Conservation (phyloP, 2,888 invertebrate species). For the Chironomus riparius region DNA sequence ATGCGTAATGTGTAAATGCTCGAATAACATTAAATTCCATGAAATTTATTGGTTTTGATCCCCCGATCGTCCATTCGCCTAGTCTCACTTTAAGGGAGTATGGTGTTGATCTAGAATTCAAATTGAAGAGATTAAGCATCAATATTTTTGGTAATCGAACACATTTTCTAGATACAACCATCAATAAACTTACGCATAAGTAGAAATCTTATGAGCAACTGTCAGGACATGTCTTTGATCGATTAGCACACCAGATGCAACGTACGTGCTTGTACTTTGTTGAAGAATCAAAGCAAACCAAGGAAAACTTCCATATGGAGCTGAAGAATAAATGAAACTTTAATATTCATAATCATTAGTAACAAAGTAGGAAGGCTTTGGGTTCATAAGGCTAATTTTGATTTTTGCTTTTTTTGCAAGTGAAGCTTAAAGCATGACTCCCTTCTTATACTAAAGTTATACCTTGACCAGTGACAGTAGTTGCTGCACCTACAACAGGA, state of each 20-base stretch:
- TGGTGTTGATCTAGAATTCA: background rate
- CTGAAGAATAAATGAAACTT: background rate
- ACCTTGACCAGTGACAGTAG: background rate
- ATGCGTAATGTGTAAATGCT: conserved; percentile 62
- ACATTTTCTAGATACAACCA: too few species aligned
- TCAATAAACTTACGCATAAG: conserved; percentile 34
- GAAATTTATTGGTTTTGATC: conserved; percentile 50
- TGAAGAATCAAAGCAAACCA: background rate
- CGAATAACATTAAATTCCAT: conserved; percentile 49
- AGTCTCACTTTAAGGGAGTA: background rate
- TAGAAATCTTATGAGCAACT: conserved; percentile 44
- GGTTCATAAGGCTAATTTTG: too few species aligned
- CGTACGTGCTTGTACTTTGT: background rate
- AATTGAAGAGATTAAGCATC: too few species aligned
- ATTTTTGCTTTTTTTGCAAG: too few species aligned
- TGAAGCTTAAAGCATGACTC: too few species aligned
- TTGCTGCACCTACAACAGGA: background rate
- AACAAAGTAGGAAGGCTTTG: too few species aligned
- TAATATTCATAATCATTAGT: too few species aligned
- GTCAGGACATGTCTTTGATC: conserved; percentile 42
- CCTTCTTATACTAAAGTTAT: too few species aligned
- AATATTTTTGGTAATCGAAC: too few species aligned
- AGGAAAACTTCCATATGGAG: background rate
- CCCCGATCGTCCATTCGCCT: background rate
- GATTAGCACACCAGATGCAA: conserved; percentile 39